These are phyloP conservation scores for Tragelaphus buxtoni DNA, from an alignment of 2,113 vertebrate genomes.

Conservation along the genomic window DNA sequence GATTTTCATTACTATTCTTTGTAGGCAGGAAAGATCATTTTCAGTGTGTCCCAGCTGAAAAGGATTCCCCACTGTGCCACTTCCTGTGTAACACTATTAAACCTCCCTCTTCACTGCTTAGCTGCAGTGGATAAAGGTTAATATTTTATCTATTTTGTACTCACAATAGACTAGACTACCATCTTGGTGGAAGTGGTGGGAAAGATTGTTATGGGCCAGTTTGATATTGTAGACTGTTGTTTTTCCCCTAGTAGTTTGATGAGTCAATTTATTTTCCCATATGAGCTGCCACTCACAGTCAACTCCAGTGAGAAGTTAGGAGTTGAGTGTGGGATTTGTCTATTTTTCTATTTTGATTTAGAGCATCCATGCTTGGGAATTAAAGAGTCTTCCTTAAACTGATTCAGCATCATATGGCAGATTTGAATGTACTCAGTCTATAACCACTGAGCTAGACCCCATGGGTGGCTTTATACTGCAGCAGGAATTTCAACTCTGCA, in stretches of 20 bases:
- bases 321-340: not conserved
- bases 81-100: constrained; percentile 59
- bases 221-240: not conserved
- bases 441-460: not conserved
- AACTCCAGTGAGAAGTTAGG: not conserved
- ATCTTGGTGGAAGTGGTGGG: not conserved
- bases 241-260: not conserved
- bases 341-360: not conserved
- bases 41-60: constrained; percentile 34
- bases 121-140: not conserved
- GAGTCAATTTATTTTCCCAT: not conserved
- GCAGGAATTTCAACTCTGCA: not conserved
- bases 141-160: not conserved
- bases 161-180: not conserved
- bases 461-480: not conserved
- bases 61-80: constrained; percentile 30
- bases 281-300: not conserved
- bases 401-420: not conserved
- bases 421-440: not conserved
- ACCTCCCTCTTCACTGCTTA: not conserved
- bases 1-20: constrained; percentile 44
- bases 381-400: not conserved
- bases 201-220: not conserved
- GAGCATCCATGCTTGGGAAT: not conserved
- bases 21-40: constrained; percentile 42